These are phyloP conservation scores for Pseudopodoces humilis DNA, from an alignment of 2,113 vertebrate species.

Conservation along the genomic window DNA sequence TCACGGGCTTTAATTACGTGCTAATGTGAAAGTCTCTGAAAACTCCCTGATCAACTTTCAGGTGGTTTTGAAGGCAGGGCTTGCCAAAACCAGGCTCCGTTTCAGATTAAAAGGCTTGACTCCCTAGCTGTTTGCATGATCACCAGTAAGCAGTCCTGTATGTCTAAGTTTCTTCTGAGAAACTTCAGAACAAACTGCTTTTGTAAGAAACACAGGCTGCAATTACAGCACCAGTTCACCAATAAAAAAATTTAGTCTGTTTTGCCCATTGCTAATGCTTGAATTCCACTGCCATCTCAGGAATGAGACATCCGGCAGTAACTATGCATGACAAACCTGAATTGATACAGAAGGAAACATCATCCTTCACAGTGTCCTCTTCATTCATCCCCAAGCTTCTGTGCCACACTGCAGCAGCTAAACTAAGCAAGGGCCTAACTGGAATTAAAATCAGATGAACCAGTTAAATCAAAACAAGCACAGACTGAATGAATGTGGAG, in stretches of 20 bases:
- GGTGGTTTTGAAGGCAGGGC: not conserved
- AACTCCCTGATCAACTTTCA: not conserved
- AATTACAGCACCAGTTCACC: not conserved
- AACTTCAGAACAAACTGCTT: not conserved
- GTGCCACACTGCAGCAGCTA: not conserved
- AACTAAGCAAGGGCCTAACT: not conserved
- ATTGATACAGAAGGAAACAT: not conserved
- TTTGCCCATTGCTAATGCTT: not conserved
- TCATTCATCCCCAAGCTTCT: not conserved
- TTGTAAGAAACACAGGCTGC: not conserved
- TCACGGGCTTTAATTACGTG: not conserved
- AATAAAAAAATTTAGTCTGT: not conserved
- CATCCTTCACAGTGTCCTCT: not conserved
- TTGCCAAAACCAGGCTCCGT: not conserved
- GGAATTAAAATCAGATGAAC: not conserved
- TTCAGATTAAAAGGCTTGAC: not conserved
- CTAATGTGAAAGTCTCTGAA: not conserved
- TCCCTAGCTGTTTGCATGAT: not conserved
- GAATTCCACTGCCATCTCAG: not conserved
- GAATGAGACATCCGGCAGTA: not conserved
- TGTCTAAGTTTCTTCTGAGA: not conserved
- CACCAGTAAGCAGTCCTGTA: not conserved
- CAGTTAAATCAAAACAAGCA: not conserved
- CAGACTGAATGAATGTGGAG: not conserved
- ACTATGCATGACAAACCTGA: not conserved